Conservation (phyloP, 2,888 invertebrate genomes). For the Cyaniris semiargus region DNA sequence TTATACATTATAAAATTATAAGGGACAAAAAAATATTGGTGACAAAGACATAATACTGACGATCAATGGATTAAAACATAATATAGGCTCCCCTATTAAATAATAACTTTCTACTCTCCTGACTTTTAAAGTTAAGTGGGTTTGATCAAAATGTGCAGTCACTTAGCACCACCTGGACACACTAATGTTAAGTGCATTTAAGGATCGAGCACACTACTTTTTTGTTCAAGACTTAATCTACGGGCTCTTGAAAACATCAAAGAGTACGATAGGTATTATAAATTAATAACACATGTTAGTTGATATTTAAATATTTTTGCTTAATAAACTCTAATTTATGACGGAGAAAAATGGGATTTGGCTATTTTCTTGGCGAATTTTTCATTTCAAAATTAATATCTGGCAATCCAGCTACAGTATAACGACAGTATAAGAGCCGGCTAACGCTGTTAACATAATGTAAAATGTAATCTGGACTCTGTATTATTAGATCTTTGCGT, state of each 20-base stretch:
- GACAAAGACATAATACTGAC: not conserved
- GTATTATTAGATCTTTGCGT: slow-evolving; percentile 49
- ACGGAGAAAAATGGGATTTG: not conserved
- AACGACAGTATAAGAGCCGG: not conserved
- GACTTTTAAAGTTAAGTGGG: not conserved
- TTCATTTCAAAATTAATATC: slow-evolving; percentile 13
- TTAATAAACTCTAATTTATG: not conserved
- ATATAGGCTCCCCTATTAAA: not conserved
- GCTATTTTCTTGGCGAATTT: not conserved
- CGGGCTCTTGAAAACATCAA: no score
- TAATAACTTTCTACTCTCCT: not conserved
- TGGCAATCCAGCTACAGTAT: not conserved
- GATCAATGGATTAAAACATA: not conserved
- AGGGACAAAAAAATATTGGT: no score
- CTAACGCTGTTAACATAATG: slow-evolving; percentile 17
- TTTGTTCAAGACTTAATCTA: not conserved
- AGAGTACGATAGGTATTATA: not conserved
- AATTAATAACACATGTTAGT: not conserved
- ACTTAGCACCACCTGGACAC: slow-evolving; percentile 25
- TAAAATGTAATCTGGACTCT: slow-evolving; percentile 36
- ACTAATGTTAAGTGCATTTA: not conserved
- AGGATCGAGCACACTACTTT: not conserved
- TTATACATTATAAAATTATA: no score
- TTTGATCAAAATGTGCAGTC: slow-evolving; percentile 8
- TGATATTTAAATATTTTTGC: not conserved